A percentile compares a stretch with the other conserved stretches of the same genome.
Conservation (phyloP, 2,797 vertebrate species). For the Characodon lateralis region DNA sequence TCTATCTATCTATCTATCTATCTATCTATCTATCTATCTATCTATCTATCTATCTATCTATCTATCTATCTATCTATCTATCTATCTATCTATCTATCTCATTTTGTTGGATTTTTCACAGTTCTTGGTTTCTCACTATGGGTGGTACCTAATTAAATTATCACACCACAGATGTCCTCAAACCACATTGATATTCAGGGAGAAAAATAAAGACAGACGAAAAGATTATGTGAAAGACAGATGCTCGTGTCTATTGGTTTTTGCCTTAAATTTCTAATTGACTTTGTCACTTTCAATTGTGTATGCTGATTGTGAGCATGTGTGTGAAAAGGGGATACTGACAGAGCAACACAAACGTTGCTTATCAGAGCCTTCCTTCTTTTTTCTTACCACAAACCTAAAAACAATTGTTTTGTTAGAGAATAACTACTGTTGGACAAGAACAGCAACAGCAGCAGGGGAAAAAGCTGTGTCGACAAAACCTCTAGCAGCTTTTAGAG, state of each 20-base stretch:
- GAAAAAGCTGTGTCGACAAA: not conserved
- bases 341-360: constrained; percentile 23
- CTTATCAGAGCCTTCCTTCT: not conserved
- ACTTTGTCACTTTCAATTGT: constrained; percentile 19
- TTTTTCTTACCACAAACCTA: not conserved
- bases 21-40: too few relatives aligned
- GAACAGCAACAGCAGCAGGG: constrained; percentile 6
- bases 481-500: not conserved
- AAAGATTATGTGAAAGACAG: constrained; percentile 20
- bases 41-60: too few relatives aligned
- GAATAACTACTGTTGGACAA: not conserved
- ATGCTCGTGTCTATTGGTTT: constrained; percentile 40
- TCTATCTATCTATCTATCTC: not conserved
- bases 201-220: constrained; percentile 17
- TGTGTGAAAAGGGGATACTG: constrained; percentile 29
- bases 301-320: not conserved
- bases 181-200: constrained; percentile 25
- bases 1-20: too few relatives aligned
- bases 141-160: constrained; percentile 66
- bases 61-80: too few relatives aligned
- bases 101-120: constrained; percentile 30
- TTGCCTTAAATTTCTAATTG: constrained; percentile 44
- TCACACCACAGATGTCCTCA: constrained; percentile 53
- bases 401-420: constrained; percentile 8
- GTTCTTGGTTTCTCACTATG: constrained; percentile 25